Percentiles rank a stretch among this genome's conserved stretches.
Conservation (phyloP, 2,888 invertebrate species). For the Eristalis pertinax region DNA sequence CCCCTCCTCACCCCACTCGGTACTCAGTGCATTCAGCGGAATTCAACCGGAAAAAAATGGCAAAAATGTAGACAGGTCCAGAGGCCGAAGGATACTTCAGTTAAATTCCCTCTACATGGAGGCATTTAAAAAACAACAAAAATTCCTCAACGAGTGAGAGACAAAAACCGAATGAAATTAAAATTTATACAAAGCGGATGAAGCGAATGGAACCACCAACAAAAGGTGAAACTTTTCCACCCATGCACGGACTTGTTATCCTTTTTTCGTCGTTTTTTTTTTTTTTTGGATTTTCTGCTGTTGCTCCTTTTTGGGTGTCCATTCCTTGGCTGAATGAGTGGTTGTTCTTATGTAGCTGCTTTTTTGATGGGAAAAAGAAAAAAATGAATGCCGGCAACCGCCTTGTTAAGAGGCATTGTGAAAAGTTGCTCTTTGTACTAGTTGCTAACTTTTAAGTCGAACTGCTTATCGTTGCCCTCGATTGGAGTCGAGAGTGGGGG, state of each 20-base stretch:
- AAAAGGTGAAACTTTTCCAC: constrained; percentile 59
- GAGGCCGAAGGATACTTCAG: constrained; percentile 64
- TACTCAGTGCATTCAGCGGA: constrained; percentile 45
- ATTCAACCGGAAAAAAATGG: constrained; percentile 56
- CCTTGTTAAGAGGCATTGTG: constrained; percentile 27
- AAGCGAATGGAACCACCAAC: constrained; percentile 36
- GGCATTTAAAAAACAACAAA: constrained; percentile 41
- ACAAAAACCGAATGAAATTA: constrained; percentile 47
- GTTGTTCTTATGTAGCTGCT: neutral
- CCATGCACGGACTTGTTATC: constrained; percentile 14
- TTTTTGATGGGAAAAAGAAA: constrained; percentile 7
- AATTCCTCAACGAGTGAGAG: constrained; percentile 16
- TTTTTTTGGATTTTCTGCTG: neutral
- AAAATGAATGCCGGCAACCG: neutral
- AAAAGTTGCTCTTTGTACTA: constrained; percentile 60
- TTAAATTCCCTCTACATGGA: constrained; percentile 42
- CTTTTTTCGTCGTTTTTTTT: neutral
- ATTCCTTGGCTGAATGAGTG: neutral
- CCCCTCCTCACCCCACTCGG: neutral
- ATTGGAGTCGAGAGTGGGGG: constrained; percentile 22
- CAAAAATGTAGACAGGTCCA: constrained; percentile 43
- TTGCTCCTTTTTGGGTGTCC: constrained; percentile 11
- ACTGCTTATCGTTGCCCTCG: constrained; percentile 51
- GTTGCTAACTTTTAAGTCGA: constrained; percentile 44
- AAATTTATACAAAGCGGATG: constrained; percentile 51